These are phyloP conservation scores for Cyphomyrus discorhynchus DNA, from an alignment of 2,113 vertebrate genomes.

Conservation along the genomic window DNA sequence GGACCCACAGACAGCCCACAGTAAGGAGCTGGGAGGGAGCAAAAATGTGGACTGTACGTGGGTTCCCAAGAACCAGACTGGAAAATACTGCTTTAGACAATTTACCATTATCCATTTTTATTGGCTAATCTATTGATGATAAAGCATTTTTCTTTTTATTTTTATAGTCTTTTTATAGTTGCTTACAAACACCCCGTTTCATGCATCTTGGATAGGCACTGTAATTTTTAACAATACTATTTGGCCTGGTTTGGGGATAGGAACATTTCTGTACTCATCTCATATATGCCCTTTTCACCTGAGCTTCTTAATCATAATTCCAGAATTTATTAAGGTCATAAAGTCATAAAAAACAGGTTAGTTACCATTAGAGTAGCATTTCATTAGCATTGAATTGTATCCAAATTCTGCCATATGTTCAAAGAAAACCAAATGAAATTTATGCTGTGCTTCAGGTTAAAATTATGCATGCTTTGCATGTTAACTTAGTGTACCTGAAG, in stretches of 20 bases:
- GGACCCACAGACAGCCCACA: neutral
- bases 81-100: neutral
- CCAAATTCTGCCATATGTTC: neutral
- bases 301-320: neutral
- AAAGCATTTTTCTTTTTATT: neutral
- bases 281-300: neutral
- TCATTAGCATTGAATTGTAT: neutral
- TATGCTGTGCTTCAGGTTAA: neutral
- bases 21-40: neutral
- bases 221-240: neutral
- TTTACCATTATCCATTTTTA: neutral
- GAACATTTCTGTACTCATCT: neutral
- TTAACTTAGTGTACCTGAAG: neutral
- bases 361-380: neutral
- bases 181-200: neutral
- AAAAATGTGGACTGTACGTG: neutral
- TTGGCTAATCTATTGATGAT: neutral
- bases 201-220: neutral
- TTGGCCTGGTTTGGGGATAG: neutral
- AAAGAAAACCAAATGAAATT: neutral
- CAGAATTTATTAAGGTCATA: constrained; percentile 3
- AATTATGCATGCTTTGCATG: neutral
- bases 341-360: neutral
- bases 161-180: neutral
- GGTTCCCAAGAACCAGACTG: neutral